phyloP scores from a whole-genome alignment of 2,797 vertebrate genomes.

The Lindbergichthys nudifrons region DNA sequence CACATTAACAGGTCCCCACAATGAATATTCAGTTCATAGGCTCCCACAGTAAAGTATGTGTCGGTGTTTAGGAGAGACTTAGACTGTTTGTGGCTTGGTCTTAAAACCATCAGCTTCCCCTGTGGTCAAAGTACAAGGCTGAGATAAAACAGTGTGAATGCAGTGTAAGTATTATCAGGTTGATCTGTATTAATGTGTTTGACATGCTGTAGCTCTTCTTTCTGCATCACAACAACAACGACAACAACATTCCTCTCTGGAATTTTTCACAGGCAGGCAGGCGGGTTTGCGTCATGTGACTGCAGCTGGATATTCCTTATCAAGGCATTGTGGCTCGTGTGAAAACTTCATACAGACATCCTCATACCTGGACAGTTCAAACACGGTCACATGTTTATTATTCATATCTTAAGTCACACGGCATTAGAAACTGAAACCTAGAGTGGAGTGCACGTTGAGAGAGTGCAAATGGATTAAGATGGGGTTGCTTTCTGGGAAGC shows the following conservation, averaged over 20 bases:
- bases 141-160: neutral
- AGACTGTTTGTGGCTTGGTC: neutral
- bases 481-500: slow-evolving; percentile 8
- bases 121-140: slow-evolving; percentile 22
- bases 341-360: neutral
- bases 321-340: slow-evolving; percentile 1
- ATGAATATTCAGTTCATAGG: too few relatives aligned
- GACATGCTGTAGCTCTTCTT: neutral
- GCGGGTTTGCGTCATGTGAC: slow-evolving; percentile 14
- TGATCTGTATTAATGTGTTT: slow-evolving; percentile 5
- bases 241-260: neutral
- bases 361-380: slow-evolving; percentile 6
- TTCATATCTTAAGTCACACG: neutral
- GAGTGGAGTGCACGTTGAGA: neutral
- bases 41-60: too few relatives aligned
- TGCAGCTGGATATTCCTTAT: slow-evolving; percentile 18
- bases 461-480: neutral
- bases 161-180: too few relatives aligned
- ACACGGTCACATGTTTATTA: neutral
- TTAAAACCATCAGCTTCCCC: slow-evolving; percentile 32
- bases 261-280: neutral
- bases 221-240: neutral
- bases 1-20: too few relatives aligned
- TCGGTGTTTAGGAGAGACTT: too few relatives aligned
- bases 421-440: slow-evolving; percentile 6